Conservation (phyloP, 2,888 invertebrate species). For the Ochropleura plecta region DNA sequence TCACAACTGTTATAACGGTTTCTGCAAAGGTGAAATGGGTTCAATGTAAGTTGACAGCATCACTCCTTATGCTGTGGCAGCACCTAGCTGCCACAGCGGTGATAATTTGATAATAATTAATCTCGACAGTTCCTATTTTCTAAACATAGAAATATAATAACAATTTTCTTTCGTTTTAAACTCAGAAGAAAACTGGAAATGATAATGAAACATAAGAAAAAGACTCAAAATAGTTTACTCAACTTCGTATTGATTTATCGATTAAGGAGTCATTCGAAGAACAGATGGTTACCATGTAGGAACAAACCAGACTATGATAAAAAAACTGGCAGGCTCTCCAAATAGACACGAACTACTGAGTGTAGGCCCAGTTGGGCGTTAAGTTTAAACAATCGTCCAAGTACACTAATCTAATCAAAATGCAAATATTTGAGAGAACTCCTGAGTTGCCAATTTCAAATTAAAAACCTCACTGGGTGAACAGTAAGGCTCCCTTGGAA, state of each 20-base stretch:
- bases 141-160: too few relatives aligned
- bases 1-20: neutral
- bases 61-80: neutral
- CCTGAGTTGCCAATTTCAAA: neutral
- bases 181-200: neutral
- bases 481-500: neutral
- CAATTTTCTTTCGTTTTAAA: neutral
- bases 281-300: neutral
- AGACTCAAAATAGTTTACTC: neutral
- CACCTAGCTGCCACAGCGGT: neutral
- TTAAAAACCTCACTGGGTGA: neutral
- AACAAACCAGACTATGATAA: neutral
- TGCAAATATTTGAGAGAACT: neutral
- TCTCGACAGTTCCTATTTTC: neutral
- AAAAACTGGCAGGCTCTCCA: neutral
- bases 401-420: neutral
- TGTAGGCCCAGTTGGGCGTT: neutral
- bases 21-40: neutral
- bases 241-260: neutral
- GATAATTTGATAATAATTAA: neutral
- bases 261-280: neutral
- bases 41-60: neutral
- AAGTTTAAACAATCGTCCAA: neutral
- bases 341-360: neutral
- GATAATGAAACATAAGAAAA: neutral